Base-by-base conservation (phyloP, 2,113 vertebrate genomes). In the Myiagra hebetior region DNA sequence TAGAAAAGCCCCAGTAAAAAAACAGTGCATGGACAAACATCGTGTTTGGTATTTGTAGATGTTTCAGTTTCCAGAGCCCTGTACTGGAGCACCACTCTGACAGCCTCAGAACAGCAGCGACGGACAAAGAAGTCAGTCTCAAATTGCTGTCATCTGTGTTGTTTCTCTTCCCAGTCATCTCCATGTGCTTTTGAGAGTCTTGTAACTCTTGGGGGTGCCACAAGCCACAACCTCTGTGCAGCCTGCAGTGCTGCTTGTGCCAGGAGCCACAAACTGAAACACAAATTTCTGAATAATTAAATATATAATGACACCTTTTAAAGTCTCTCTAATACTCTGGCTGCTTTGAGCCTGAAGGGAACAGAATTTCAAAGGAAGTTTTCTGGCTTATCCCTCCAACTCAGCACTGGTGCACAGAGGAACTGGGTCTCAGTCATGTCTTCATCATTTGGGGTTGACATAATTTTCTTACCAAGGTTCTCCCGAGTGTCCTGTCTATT, bases 351-450 rank as follows among this genome's bases (percentile, higher is more conserved):
- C 85, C 95, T 95, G 74, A 41, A 94, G 87, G 85, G 90, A 87
- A 77, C 87, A 87, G 70, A 76, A 90, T 93, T 93, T 87, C 73
- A 91, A 89, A 95, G 73, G 80, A 74, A 95, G 81, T 78, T 78
- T 62, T 70, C 65, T 0, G 1, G 28, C 49, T 82, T 44, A 26
- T 69, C 72, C 50, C 49, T 95, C 67, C 53, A 30, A 49, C 65
- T 76, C 57, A 28, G 41, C 47, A 8, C 16, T 28, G 56, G n/a
- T 59, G 14, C 56, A 24, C 35, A 31, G 42, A 39, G 52, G 44
- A 93, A 46, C 39, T 23, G 8, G 24, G 57, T 55, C 41, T 85
- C 1, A 0, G 14, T 60, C 44, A 8, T 3, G 0, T 10, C 78
- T 73, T 68, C 13, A 8, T 63, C 3, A 0, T 60, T 88, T 73